A percentile compares a stretch with the other conserved stretches of the same genome.
These are phyloP conservation scores for Drosophila leontia DNA, from an alignment of 1,140 invertebrate species.

Conservation along the genomic window DNA sequence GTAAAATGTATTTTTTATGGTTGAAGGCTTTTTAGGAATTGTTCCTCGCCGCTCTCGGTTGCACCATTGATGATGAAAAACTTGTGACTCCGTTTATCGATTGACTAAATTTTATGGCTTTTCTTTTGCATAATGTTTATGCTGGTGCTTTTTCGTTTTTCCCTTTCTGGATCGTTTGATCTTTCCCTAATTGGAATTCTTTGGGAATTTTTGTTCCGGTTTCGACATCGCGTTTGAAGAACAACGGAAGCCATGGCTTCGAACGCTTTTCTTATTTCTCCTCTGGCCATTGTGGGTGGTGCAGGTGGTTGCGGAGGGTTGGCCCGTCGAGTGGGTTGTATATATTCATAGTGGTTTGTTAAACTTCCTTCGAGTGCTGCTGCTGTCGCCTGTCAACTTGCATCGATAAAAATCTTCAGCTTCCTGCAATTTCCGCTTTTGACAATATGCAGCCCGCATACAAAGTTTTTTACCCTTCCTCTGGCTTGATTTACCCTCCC, in stretches of 20 bases:
- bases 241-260: constrained; percentile 51
- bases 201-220: constrained; percentile 48
- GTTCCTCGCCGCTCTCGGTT: constrained; percentile 19
- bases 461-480: constrained; percentile 17
- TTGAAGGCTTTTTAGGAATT: constrained; percentile 52
- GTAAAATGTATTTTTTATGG: constrained; percentile 55
- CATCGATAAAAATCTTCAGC: constrained; percentile 67
- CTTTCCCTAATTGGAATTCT: constrained; percentile 49
- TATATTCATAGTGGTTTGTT: constrained; percentile 20
- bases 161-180: constrained; percentile 49
- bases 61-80: constrained; percentile 51
- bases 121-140: constrained; percentile 32
- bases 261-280: constrained; percentile 41
- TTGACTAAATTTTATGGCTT: constrained; percentile 53
- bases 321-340: neutral
- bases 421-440: constrained; percentile 53
- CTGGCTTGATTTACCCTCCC: neutral
- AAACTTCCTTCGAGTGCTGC: constrained; percentile 55
- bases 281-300: constrained; percentile 24
- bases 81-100: constrained; percentile 57
- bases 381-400: constrained; percentile 69
- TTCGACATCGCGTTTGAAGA: constrained; percentile 47
- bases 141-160: constrained; percentile 14
- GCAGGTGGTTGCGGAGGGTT: constrained; percentile 15
- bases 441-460: constrained; percentile 66